Base-by-base conservation (phyloP, 2,113 vertebrate species). In the Micromys minutus region DNA sequence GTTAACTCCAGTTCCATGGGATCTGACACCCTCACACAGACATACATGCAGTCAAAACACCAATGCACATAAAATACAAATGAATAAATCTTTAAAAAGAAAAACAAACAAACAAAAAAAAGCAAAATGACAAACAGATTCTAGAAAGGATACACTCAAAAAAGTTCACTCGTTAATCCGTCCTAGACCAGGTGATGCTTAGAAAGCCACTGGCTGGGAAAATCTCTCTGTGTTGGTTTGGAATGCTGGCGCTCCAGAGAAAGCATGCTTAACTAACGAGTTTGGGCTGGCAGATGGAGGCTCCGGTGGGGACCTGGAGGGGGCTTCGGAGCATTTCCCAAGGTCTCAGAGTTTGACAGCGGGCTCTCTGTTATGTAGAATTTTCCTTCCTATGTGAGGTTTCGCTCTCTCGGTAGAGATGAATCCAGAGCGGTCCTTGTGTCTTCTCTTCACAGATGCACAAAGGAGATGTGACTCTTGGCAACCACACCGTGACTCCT, bases 261-360 rank as follows among this genome's bases (percentile, higher is more conserved):
- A 94, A 57, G 65, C 77, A 71, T 39, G 74, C 92, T 75, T 85
- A 93, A 96, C 91, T 69, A 95, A 74, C 39, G 83, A 89, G 83
- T 34, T n/a, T 2, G 29, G n/a, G 36, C 87, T 61, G 55, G 87
- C 93, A 93, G 93, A 87, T 72, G 87, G 90, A 85, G 87, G n/a
- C 77, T 36, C 83, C 65, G 8, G 72, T 26, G 59, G 77, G 83
- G 87, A 61, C 34, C 79, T 1, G 36, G 90, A 90, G 47, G 63
- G 81, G 87, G 77, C 72, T 63, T 81, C 93, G 9, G 72, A 71
- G 90, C 59, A 15, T 39, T 31, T 87, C 89, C 89, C 90, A 72
- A 29, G 94, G 80, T 36, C 81, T 87, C 45, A 2, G 61, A 11
- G 50, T 65, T 42, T 63, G 75, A 45, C 3, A 0, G n/a, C 7